A percentile compares a stretch with the other conserved stretches of the same genome.
phyloP scores from a whole-genome alignment of 1,140 invertebrate species.

The Thalassaphorura encarpata region DNA sequence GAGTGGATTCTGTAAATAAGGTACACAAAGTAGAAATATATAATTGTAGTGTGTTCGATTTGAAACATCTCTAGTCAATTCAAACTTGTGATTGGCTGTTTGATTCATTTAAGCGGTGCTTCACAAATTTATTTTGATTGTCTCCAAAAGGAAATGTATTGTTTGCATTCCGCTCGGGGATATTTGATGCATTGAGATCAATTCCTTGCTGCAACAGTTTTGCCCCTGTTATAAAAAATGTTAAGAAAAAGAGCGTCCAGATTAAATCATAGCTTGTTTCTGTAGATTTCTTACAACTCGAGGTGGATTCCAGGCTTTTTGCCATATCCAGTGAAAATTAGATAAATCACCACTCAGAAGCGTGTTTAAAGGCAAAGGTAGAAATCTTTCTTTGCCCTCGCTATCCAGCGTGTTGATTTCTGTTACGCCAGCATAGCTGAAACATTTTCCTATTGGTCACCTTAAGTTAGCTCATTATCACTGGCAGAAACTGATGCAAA shows the following conservation, averaged over 20 bases:
- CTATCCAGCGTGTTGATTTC: constrained; percentile 14
- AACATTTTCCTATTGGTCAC: constrained; percentile 22
- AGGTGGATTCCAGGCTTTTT: constrained; percentile 27
- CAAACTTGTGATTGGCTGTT: background rate
- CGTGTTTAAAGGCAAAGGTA: constrained; percentile 17
- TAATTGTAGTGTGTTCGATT: too few relatives aligned
- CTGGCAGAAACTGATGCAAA: background rate
- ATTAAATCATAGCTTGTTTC: too few relatives aligned
- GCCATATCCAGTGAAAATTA: constrained; percentile 27
- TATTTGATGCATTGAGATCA: constrained; percentile 25
- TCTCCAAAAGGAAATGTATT: constrained; percentile 18
- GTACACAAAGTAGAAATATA: too few relatives aligned
- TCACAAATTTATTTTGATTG: background rate
- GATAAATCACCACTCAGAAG: constrained; percentile 16
- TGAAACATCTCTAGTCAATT: too few relatives aligned
- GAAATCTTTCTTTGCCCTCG: constrained; percentile 18
- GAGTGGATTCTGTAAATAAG: too few relatives aligned
- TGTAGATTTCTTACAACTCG: constrained; percentile 13
- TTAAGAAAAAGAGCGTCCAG: too few relatives aligned
- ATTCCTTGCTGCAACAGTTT: constrained; percentile 22
- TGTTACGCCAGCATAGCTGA: constrained; percentile 12
- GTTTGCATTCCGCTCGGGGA: constrained; percentile 19
- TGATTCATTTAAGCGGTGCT: background rate
- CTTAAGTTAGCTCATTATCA: background rate
- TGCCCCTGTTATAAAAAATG: constrained; percentile 16